Base-by-base conservation (phyloP, 2,113 vertebrate genomes). In the Willisornis vidua region DNA sequence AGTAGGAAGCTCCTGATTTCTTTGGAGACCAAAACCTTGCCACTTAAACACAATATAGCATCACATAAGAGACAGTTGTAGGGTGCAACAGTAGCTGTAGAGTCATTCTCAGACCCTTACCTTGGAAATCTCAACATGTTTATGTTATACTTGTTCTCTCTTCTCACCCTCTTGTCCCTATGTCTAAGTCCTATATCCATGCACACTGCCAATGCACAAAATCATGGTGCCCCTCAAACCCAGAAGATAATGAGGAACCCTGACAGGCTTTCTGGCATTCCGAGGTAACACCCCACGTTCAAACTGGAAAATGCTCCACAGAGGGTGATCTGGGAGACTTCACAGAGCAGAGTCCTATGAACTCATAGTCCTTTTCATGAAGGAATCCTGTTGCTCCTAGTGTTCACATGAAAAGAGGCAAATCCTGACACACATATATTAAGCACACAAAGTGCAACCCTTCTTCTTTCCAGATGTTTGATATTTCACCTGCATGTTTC, bases 351-450 rank as follows among this genome's bases (percentile, higher is more conserved):
- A 68, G 29, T 35, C 39, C 24, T 68, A 15, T 41, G 28, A 25
- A 35, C 19, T 68, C 9, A 1, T 3, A 54, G 39, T 5, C 39
- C 6, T 46, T 46, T 59, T 18, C 28, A 25, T n/a, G 16, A 61
- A 46, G 54, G 28, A 68, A 39, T 75, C 15, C 15, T 45, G 2
- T 18, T 61, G 15, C 4, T 74, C 35, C 28, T 17, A 17, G 3
- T 17, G 46, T 46, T 61, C 29, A 23, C 10, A 20, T 20, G 52
- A 59, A 39, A 81, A 61, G 16, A 67, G 23, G 19, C 5, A 67
- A 74, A 59, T 4, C 10, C 26, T 33, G 51, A 15, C 28, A 59
- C 14, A 26, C 0, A 0, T 29, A 13, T 19, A 24, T 11, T 8
- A 82, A 59, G 33, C 33, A 39, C 33, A 28, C 3, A 20, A 23